phyloP scores from a whole-genome alignment of 2,113 vertebrate species.

The Campylorhamphus procurvoides region DNA sequence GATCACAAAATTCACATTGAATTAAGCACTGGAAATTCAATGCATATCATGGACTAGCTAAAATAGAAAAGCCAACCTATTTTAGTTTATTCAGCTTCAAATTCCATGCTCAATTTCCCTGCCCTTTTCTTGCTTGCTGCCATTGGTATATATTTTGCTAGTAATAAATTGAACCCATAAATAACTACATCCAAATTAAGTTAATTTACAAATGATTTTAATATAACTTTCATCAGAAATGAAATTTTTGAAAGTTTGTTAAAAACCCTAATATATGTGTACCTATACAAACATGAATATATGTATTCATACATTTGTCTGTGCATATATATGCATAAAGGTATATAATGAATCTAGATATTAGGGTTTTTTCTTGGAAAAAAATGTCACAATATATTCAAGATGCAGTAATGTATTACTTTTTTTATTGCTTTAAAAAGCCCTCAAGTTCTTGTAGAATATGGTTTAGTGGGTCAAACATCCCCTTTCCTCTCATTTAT shows the following conservation, averaged over 20 bases:
- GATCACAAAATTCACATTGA: neutral
- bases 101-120: neutral
- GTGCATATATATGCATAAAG: neutral
- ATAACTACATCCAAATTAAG: neutral
- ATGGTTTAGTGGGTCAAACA: slow-evolving; percentile 86
- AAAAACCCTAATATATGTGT: neutral
- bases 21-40: neutral
- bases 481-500: slow-evolving; percentile 91
- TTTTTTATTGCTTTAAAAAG: slow-evolving; percentile 89
- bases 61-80: neutral
- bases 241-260: neutral
- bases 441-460: slow-evolving; percentile 87
- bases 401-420: slow-evolving; percentile 72
- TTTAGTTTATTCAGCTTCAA: neutral
- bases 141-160: accelerated
- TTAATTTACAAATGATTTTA: neutral
- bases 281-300: neutral
- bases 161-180: neutral
- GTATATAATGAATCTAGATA: neutral
- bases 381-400: slow-evolving; percentile 63
- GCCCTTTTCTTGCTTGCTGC: neutral
- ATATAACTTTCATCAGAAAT: neutral
- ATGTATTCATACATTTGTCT: neutral
- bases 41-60: neutral
- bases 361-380: slow-evolving; percentile 29